phyloP scores from a whole-genome alignment of 2,888 invertebrate genomes.

The Temnothorax unifasciatus region DNA sequence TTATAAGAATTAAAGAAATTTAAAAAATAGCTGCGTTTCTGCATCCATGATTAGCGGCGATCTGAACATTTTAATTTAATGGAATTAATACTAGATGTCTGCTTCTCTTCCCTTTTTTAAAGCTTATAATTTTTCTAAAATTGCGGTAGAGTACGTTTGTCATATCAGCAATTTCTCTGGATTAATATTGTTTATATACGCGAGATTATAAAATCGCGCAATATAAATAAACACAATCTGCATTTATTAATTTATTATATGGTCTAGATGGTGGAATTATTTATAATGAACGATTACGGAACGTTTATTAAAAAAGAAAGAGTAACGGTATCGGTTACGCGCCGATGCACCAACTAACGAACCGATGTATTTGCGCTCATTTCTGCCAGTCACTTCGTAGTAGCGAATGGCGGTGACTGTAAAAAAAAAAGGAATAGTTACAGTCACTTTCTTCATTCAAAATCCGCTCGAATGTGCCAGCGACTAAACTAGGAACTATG shows the following conservation, averaged over 20 bases:
- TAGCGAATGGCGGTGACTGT: conserved; percentile 26
- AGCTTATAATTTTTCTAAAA: background rate
- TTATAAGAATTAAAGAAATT: background rate
- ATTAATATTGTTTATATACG: background rate
- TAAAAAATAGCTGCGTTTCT: background rate
- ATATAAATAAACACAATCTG: background rate
- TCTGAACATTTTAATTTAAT: background rate
- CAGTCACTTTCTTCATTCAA: conserved; percentile 23
- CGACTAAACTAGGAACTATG: background rate
- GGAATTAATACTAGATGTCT: background rate
- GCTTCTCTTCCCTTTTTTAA: background rate
- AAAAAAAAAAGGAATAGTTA: conserved; percentile 36
- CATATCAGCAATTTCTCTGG: background rate
- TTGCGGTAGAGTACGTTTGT: background rate
- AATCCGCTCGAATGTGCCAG: background rate
- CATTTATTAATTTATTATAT: background rate
- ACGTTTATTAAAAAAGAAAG: conserved; percentile 35
- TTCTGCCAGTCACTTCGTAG: conserved; percentile 46
- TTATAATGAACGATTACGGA: conserved; percentile 28
- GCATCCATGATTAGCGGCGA: background rate
- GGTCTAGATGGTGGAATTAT: background rate
- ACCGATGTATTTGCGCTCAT: conserved; percentile 67
- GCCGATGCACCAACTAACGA: conserved; percentile 67
- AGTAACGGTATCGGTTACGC: conserved; percentile 68
- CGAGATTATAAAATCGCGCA: background rate